Evolutionary conservation across 2,113 vertebrate species (phyloP).

Genomic region (Boleophthalmus pectinirostris): DNA sequence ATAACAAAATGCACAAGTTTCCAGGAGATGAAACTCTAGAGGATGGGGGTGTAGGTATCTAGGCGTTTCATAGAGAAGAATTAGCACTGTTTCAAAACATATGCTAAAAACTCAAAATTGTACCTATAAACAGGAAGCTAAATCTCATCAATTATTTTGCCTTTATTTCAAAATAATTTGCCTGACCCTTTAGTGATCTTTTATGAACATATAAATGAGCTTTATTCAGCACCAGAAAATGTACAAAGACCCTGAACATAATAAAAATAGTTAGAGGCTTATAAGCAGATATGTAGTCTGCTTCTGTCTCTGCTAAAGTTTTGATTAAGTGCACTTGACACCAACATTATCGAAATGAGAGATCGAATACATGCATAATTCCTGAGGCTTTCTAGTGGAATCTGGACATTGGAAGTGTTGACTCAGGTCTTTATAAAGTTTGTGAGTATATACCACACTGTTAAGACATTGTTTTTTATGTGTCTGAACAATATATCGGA

Average conservation of each 20-base stretch:
- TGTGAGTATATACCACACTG: constrained; percentile 45
- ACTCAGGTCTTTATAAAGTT: constrained; percentile 50
- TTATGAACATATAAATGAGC: background rate
- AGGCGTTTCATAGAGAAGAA: no score
- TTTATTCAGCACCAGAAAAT: background rate
- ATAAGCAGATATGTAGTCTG: no score
- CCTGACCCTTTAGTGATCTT: background rate
- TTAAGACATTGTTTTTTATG: constrained; percentile 13
- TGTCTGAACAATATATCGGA: constrained; percentile 37
- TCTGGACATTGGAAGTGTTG: constrained; percentile 47
- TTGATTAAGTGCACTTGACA: background rate
- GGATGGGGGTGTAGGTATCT: no score
- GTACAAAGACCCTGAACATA: no score
- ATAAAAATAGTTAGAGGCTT: no score
- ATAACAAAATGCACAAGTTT: background rate
- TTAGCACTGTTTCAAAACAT: no score
- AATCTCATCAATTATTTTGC: background rate
- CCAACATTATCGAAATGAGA: constrained; percentile 31
- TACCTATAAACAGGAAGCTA: no score
- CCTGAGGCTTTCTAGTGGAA: constrained; percentile 54
- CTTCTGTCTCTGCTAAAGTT: background rate
- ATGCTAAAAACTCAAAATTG: no score
- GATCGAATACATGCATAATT: constrained; percentile 41
- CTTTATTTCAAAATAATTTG: background rate
- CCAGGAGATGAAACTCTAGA: background rate